Base-by-base conservation (phyloP, 2,888 invertebrate species). In the Seira sanloemensis region DNA sequence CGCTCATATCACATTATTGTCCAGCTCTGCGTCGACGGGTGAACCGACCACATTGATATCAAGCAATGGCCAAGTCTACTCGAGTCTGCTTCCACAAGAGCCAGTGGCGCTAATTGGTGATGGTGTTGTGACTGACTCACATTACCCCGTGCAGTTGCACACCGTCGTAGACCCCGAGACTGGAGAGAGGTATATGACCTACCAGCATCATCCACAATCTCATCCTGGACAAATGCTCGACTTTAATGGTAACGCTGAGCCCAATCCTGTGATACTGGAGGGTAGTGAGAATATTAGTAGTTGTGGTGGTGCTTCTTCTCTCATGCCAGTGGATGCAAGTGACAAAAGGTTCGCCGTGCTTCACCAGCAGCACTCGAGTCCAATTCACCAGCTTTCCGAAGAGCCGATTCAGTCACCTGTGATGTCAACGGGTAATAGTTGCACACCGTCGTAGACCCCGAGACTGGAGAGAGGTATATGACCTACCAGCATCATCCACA, bases 141-240 rank as follows among this genome's bases (percentile, higher is more conserved):
- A 83, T 73, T 83, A 78, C 78, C 83, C 83, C 78, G 54, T 78
- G 18, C 67, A 78, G 9, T 66, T 72, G 27, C 81, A 82, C 21
- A 82, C 81, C n/a, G 18, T 82, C 5, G 67, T 83, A 7, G 83
- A 83, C 65, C 74, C 73, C 23, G 83, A 78, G 21, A 78, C 78
- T 58, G 78, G 78, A 26, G 78, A 83, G 2, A 67, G 66, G 24
- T 83, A 54, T 50, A 1, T 83, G 18, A 66, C 80, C 16, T 26
- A 69, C 18, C 2, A 65, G 2, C 67, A 67, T 50, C 72, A 72
- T 73, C 73, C 54, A 18, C 73, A 58, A 1, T 23, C 23, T 23
- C 26, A 21, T 74, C 19, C 66, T 58, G 37, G 77, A 26, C 54
- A 69, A 62, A 65, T 73, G n/a, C 62, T 69, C 4, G 65, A 25